Evolutionary conservation across 64 coral and sea anemone genomes (phyloP).

Genomic region (Orbicella faveolata): DNA sequence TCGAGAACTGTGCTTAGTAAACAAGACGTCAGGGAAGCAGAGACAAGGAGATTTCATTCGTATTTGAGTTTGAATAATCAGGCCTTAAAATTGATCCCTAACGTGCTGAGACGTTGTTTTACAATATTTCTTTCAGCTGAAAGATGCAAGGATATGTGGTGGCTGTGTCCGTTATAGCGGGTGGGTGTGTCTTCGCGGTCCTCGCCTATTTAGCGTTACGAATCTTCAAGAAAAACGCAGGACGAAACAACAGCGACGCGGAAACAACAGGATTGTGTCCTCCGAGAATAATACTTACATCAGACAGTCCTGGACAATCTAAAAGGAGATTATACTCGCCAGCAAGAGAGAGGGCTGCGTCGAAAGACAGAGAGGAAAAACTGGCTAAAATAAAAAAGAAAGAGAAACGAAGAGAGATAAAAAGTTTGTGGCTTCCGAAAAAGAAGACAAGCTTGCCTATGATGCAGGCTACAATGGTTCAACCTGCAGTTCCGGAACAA

Average conservation of each 20-base stretch:
- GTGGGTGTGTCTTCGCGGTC: neutral
- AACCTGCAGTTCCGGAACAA: conserved; percentile 66
- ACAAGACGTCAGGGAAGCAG: too few relatives aligned
- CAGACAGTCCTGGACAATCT: conserved; percentile 20
- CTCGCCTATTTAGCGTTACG: conserved; percentile 22
- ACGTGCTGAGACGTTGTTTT: neutral
- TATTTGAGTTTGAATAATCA: too few relatives aligned
- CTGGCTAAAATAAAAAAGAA: conserved; percentile 55
- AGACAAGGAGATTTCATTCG: too few relatives aligned
- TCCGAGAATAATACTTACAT: conserved; percentile 19
- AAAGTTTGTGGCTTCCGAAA: conserved; percentile 87
- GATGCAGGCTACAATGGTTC: conserved; percentile 73
- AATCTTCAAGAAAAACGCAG: conserved; percentile 18
- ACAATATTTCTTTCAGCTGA: neutral
- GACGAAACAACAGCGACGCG: neutral
- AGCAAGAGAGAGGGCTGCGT: neutral
- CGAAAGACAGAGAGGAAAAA: conserved; percentile 60
- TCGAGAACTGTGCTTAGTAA: neutral
- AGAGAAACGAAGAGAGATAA: conserved; percentile 73
- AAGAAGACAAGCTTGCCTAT: conserved; percentile 74
- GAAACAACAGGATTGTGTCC: neutral
- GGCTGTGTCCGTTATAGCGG: conserved; percentile 11
- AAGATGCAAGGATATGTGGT: conserved; percentile 50
- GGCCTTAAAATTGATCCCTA: too few relatives aligned
- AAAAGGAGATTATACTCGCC: conserved; percentile 36